These are phyloP conservation scores for Siderastrea siderea DNA, from an alignment of 92 coral and sea anemone species.

Conservation along the genomic window DNA sequence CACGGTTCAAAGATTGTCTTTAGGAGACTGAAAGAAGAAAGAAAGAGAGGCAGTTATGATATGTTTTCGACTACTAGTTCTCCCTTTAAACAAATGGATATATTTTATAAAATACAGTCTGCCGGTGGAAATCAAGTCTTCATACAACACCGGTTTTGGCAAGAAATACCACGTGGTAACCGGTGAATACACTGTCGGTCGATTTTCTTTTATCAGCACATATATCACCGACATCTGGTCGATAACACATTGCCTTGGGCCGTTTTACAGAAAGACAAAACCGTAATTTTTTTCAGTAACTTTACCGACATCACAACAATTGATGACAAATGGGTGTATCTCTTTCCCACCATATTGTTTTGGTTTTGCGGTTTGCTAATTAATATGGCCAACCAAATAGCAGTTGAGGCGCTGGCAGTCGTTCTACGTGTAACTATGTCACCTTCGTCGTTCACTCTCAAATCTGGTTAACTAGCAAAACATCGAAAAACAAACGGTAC, in stretches of 20 bases:
- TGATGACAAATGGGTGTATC: conserved; percentile 45
- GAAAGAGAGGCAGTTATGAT: neutral
- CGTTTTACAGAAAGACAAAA: neutral
- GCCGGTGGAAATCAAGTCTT: neutral
- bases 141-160: neutral
- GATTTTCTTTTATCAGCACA: neutral
- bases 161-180: conserved; percentile 9
- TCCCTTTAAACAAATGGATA: too few relatives aligned
- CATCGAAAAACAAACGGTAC: too few relatives aligned
- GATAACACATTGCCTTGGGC: conserved; percentile 28
- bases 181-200: neutral
- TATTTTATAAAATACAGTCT: neutral
- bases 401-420: neutral
- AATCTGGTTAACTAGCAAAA: neutral
- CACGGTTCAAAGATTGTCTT: too few relatives aligned
- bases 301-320: conserved; percentile 48
- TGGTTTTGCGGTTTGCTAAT: conserved; percentile 32
- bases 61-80: neutral
- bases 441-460: neutral
- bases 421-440: neutral
- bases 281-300: conserved; percentile 35
- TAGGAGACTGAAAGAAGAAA: too few relatives aligned
- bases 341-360: conserved; percentile 23
- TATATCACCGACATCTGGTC: conserved; percentile 26
- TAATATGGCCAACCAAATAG: conserved; percentile 1